Base-by-base conservation (phyloP, 1,140 invertebrate species). In the Bombyx mandarina region DNA sequence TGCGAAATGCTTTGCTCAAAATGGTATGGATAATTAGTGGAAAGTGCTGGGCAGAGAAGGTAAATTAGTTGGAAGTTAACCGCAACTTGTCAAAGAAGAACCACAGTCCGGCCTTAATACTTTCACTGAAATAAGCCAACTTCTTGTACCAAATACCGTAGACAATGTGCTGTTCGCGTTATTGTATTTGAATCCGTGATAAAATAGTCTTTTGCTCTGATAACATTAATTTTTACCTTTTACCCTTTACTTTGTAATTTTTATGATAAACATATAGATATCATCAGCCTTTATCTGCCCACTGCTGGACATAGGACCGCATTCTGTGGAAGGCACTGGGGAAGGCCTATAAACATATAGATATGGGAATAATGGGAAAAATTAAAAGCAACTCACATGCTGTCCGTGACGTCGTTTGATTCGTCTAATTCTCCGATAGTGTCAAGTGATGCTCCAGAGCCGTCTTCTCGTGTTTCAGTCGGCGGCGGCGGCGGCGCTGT, bases 341-440 rank as follows among this genome's bases (percentile, higher is more conserved):
- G n/a, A n/a, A n/a, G n/a, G n/a, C n/a, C n/a, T n/a, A 9, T 46
- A 46, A 46, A 46, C 45, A 1, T 8, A 12, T 46, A 8, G 45
- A 2, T 9, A n/a, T n/a, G n/a, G n/a, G n/a, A n/a, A n/a, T n/a
- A n/a, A n/a, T n/a, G n/a, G n/a, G 8, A 51, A 51, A 22, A 46
- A 22, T 8, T 48, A 49, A 43, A 56, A 62, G 45, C 8, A 72
- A 87, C 84, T 87, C 63, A 87, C 84, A 63, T 64, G 60, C 69
- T 83, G 50, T 82, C 78, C 42, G 73, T 79, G 60, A 82, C 81
- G 59, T 87, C 84, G 43, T 61, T 67, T 42, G 76, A 90, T 75
- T 93, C 91, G 69, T 92, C 92, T 44, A 91, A 87, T 76, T 93
- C 92, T 0, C 91, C 91, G 64, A 93, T 93, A 45, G 92, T 92